phyloP scores from a whole-genome alignment of 2,113 vertebrate genomes.

The Nyctereutes procyonoides region DNA sequence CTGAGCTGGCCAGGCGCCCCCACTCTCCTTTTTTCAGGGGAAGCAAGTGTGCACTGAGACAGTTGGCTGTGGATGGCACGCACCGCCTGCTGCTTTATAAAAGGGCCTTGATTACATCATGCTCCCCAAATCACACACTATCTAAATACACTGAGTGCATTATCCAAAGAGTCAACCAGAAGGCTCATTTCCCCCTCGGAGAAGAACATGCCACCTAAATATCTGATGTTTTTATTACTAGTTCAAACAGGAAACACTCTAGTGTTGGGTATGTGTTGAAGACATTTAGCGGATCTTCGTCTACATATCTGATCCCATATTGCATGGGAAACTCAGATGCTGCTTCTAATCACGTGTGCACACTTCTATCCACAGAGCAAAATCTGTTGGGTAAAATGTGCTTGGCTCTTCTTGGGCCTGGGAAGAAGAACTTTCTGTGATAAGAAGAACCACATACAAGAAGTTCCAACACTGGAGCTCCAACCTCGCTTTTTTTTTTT shows the following conservation, averaged over 20 bases:
- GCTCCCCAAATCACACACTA: background rate
- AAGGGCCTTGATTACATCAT: accelerated
- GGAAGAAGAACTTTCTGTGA: background rate
- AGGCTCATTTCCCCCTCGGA: background rate
- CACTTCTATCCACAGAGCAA: background rate
- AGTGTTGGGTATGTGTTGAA: no score
- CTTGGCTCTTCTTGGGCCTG: accelerated
- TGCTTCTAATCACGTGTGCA: accelerated
- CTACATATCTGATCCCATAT: accelerated
- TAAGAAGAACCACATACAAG: background rate
- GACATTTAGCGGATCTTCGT: background rate
- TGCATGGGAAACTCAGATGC: background rate
- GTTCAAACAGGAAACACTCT: background rate
- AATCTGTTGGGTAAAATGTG: accelerated
- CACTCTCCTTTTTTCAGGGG: background rate
- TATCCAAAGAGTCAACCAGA: background rate
- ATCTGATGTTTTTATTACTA: no score
- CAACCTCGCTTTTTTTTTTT: background rate
- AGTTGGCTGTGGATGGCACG: accelerated
- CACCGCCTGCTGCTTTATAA: accelerated
- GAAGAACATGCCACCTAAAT: background rate
- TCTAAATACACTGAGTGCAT: accelerated
- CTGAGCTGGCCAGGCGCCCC: background rate
- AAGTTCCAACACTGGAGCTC: background rate
- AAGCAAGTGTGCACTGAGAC: accelerated